These are phyloP conservation scores for Netelia inedita DNA, from an alignment of 2,888 invertebrate species.

Conservation along the genomic window DNA sequence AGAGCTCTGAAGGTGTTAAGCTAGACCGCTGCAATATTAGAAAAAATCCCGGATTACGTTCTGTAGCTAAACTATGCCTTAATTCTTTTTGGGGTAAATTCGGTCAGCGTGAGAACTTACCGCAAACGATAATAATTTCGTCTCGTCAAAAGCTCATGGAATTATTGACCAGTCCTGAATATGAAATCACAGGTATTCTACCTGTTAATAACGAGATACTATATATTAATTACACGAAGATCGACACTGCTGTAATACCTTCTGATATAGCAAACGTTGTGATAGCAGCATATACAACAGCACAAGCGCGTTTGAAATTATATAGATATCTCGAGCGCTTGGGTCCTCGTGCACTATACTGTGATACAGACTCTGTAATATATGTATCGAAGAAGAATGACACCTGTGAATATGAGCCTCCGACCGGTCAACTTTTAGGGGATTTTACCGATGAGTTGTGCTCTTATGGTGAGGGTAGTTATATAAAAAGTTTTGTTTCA, in stretches of 20 bases:
- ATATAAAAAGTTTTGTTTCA: no score
- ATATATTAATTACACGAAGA: constrained; percentile 9
- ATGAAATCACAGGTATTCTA: no score
- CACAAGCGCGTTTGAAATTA: neutral
- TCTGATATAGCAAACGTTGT: neutral
- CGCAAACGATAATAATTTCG: constrained; percentile 66
- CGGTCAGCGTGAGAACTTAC: no score
- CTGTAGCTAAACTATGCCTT: constrained; percentile 73
- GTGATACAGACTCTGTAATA: neutral
- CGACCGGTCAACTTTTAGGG: no score
- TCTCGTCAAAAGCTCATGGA: neutral
- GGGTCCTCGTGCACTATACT: neutral
- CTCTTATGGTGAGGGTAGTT: no score
- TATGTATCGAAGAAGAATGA: no score
- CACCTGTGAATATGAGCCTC: no score
- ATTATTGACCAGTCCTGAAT: neutral
- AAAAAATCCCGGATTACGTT: constrained; percentile 72
- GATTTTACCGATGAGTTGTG: no score
- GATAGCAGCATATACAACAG: neutral
- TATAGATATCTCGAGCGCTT: neutral
- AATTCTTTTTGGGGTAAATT: constrained; percentile 78
- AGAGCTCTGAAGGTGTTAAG: constrained; percentile 67
- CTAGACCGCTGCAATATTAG: constrained; percentile 68
- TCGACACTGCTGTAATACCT: neutral
- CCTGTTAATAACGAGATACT: neutral